These are phyloP conservation scores for Trematocara marginatum DNA, from an alignment of 2,113 vertebrate genomes.

Conservation along the genomic window DNA sequence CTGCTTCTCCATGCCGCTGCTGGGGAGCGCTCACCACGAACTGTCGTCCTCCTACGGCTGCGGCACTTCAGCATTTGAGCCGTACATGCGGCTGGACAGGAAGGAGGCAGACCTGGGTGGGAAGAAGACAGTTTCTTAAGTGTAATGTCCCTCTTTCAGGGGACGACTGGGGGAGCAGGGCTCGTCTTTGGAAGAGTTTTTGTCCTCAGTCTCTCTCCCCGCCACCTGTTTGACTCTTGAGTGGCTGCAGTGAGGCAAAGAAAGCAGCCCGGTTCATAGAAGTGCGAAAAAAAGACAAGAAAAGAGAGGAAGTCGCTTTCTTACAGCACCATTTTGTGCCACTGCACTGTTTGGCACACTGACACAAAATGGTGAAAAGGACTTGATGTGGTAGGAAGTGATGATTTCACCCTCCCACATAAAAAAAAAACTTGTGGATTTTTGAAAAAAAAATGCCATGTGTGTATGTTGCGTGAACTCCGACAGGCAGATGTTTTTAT, in stretches of 20 bases:
- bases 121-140: slow-evolving; percentile 81
- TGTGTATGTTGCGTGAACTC: slow-evolving; percentile 21
- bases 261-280: neutral
- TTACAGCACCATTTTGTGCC: slow-evolving; percentile 37
- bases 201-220: neutral
- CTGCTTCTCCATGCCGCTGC: slow-evolving; percentile 79
- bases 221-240: neutral
- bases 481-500: slow-evolving; percentile 42
- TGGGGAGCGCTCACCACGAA: slow-evolving; percentile 77
- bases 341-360: neutral
- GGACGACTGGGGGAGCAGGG: neutral
- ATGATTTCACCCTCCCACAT: neutral
- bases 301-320: neutral
- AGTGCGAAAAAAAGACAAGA: neutral
- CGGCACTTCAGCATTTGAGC: slow-evolving; percentile 87
- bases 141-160: neutral
- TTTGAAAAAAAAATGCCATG: slow-evolving; percentile 14
- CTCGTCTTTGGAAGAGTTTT: neutral
- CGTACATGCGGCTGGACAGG: slow-evolving; percentile 82
- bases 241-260: neutral
- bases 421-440: slow-evolving; percentile 30
- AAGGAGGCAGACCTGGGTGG: slow-evolving; percentile 71
- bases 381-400: slow-evolving; percentile 20
- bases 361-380: slow-evolving; percentile 36
- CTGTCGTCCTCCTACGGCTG: slow-evolving; percentile 76